Base-by-base conservation (phyloP, 2,113 vertebrate species). In the Caranx melampygus region DNA sequence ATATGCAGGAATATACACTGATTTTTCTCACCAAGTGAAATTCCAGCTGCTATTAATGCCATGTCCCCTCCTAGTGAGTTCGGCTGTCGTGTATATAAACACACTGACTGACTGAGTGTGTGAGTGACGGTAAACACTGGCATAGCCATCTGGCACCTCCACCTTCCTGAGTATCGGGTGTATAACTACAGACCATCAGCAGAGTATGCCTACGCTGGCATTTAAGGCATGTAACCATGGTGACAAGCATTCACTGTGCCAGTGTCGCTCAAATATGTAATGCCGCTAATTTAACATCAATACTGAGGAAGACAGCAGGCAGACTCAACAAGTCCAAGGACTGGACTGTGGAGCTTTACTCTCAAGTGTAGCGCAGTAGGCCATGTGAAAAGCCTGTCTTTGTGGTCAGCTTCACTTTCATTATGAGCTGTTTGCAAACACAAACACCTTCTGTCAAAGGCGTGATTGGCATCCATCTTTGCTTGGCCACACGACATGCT, bases 131-230 rank as follows among this genome's bases (percentile, higher is more conserved):
- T 80, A 77, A 89, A 85, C 71, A 76, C 81, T 61, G 65, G 34
- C 81, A 54, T 3, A 44, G 75, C 90, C 88, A 90, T 92, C 92
- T 91, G 91, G 72, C 78, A 82, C 82, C 85, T 88, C 70, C 78
- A 81, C 85, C 67, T 83, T 87, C 49, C 62, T 73, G 59, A 52
- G 74, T 78, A 81, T 84, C 16, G 47, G 37, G 71, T 74, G 60
- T 73, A 57, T 63, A 78, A 78, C 82, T 69, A 71, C 35, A 83
- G 85, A 71, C 64, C 71, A 67, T 87, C 76, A 70, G 72, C 70
- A 35, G 55, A 81, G 37, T 14, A 40, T 67, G 75, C 60, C 71
- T 82, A n/a, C 0, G 15, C 6, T 64, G 67, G 59, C 60, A 64
- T 83, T 81, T 76, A 79, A 81, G 73, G 71, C 44, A 58, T 45